Conservation (phyloP, 2,888 invertebrate species). For the Pterostichus niger region DNA sequence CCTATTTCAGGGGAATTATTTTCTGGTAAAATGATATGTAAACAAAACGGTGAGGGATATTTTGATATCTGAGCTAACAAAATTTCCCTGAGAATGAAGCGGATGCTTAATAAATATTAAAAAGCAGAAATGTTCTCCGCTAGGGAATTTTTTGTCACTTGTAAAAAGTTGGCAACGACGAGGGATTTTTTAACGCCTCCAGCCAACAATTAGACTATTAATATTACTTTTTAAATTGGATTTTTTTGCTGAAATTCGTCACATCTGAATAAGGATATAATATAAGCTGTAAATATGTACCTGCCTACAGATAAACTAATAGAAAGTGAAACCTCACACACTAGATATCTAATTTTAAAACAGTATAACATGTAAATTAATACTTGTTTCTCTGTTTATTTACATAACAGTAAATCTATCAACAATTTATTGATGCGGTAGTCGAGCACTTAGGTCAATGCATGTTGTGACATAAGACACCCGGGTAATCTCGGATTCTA, state of each 20-base stretch:
- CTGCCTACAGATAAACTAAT: no score
- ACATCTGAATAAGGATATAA: no score
- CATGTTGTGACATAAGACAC: no score
- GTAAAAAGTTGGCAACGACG: not conserved
- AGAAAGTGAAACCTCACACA: no score
- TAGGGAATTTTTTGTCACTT: constrained; percentile 2
- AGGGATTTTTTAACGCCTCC: constrained; percentile 20
- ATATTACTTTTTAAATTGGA: constrained; percentile 15
- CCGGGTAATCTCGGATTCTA: no score
- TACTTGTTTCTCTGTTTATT: no score
- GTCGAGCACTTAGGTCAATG: no score
- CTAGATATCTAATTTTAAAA: no score
- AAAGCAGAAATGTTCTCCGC: constrained; percentile 19
- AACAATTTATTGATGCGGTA: no score
- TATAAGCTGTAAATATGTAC: no score
- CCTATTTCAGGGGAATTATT: constrained; percentile 21
- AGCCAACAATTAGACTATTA: constrained; percentile 20
- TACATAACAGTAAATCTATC: no score
- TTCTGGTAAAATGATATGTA: constrained; percentile 48
- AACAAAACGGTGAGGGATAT: constrained; percentile 39
- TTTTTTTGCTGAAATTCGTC: not conserved
- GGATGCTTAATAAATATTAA: constrained; percentile 44
- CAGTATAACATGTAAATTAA: no score
- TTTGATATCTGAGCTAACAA: constrained; percentile 44
- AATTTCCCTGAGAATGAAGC: constrained; percentile 17